Percentiles rank a stretch among this genome's conserved stretches.
Conservation (phyloP, 2,113 vertebrate species). For the Labeo rohita region DNA sequence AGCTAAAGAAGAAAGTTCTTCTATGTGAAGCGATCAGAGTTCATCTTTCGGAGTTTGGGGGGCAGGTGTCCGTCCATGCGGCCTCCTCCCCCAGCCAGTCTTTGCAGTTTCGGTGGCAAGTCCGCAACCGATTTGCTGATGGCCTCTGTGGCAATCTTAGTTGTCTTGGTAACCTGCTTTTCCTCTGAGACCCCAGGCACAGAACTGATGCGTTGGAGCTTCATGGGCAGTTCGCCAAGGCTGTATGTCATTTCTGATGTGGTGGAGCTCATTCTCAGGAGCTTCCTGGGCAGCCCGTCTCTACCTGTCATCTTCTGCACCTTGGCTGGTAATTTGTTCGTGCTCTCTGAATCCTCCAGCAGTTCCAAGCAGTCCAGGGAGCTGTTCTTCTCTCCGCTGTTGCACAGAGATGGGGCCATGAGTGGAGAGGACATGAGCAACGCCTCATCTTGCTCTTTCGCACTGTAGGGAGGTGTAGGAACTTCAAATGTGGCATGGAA, state of each 20-base stretch:
- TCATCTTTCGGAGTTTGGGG: conserved; percentile 98
- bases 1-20: conserved; percentile 13
- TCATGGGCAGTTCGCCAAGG: conserved; percentile 96
- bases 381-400: conserved; percentile 91
- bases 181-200: conserved; percentile 96
- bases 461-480: conserved; percentile 92
- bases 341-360: conserved; percentile 86
- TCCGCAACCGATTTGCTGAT: conserved; percentile 97
- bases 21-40: conserved; percentile 97
- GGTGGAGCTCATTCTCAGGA: conserved; percentile 97
- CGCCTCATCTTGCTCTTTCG: conserved; percentile 97
- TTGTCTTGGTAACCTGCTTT: conserved; percentile 86
- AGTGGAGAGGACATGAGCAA: conserved; percentile 96
- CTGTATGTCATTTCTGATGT: conserved; percentile 98
- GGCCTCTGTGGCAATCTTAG: conserved; percentile 88
- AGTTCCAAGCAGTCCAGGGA: conserved; percentile 94
- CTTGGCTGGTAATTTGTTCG: conserved; percentile 91
- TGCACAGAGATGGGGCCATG: conserved; percentile 92
- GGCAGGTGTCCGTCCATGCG: conserved; percentile 95
- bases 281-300: conserved; percentile 94
- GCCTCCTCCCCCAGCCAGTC: conserved; percentile 84
- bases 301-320: conserved; percentile 97
- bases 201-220: conserved; percentile 98
- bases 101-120: conserved; percentile 97
- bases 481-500: conserved; percentile 99